These are phyloP conservation scores for Numenius arquata DNA, from an alignment of 2,113 vertebrate genomes.

Conservation along the genomic window DNA sequence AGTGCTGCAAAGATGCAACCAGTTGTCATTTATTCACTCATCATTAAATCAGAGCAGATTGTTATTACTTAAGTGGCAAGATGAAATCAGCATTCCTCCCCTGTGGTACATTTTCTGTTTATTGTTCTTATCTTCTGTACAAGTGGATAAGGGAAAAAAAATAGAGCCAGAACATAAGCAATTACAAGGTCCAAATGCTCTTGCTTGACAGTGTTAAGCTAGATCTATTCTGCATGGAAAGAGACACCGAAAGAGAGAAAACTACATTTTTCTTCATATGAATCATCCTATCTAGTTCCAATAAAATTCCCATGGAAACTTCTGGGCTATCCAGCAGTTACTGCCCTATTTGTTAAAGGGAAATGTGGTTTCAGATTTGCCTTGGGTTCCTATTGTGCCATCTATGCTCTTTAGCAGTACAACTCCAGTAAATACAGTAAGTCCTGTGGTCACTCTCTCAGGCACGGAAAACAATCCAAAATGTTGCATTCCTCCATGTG, in stretches of 20 bases:
- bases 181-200: neutral
- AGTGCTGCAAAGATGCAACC: neutral
- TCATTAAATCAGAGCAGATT: neutral
- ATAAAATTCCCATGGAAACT: neutral
- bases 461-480: neutral
- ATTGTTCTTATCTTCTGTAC: constrained; percentile 16
- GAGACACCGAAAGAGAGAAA: neutral
- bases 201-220: neutral
- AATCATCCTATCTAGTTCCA: neutral
- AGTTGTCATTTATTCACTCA: neutral
- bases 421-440: neutral
- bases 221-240: neutral
- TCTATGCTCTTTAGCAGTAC: neutral
- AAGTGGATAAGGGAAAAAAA: neutral
- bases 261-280: neutral
- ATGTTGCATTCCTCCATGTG: neutral
- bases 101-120: neutral
- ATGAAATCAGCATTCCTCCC: neutral
- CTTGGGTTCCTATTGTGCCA: neutral
- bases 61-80: neutral
- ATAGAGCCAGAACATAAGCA: neutral
- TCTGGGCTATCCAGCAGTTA: neutral
- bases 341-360: neutral
- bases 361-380: neutral
- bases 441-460: neutral